A percentile compares a stretch with the other conserved stretches of the same genome.
These are phyloP conservation scores for Thecocarcelia acutangulata DNA, from an alignment of 2,888 invertebrate species.

Conservation along the genomic window DNA sequence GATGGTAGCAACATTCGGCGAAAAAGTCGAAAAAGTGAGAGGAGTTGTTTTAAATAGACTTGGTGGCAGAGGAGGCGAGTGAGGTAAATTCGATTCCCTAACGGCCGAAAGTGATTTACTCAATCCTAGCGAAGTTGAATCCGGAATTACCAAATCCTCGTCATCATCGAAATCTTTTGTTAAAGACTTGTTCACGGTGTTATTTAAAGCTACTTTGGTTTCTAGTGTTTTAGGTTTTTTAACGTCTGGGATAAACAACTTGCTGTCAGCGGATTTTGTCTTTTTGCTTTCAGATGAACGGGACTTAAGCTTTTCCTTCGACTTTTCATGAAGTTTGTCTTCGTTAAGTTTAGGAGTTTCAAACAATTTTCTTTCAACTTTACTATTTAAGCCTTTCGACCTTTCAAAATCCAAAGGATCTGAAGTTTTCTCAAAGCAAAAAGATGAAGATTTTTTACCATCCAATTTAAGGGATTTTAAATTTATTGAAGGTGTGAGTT, in stretches of 20 bases:
- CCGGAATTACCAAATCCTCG: conserved; percentile 57
- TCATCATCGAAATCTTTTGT: conserved; percentile 56
- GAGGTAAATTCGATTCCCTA: conserved; percentile 75
- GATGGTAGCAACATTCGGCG: conserved; percentile 55
- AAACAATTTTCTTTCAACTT: conserved; percentile 18
- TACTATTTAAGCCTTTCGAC: conserved; percentile 1
- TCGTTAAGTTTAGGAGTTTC: conserved; percentile 19
- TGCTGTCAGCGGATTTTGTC: background rate
- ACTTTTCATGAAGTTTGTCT: conserved; percentile 7
- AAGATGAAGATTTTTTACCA: conserved; percentile 56
- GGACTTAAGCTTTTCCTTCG: conserved; percentile 46
- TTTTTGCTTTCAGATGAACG: conserved; percentile 40
- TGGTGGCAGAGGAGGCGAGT: conserved; percentile 80
- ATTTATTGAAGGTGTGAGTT: conserved; percentile 80
- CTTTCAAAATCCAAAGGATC: conserved; percentile 36
- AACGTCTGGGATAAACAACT: background rate
- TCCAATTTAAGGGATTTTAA: conserved; percentile 76
- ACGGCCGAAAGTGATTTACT: conserved; percentile 71
- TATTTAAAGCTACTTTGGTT: conserved; percentile 53
- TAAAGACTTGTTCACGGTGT: background rate
- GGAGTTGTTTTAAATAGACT: conserved; percentile 79
- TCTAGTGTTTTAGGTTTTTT: conserved; percentile 52
- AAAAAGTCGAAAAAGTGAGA: conserved; percentile 73
- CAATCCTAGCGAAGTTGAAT: conserved; percentile 54
- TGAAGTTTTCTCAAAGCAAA: conserved; percentile 50